These are phyloP conservation scores for Coryphaenoides rupestris DNA, from an alignment of 2,113 vertebrate species.

Conservation along the genomic window DNA sequence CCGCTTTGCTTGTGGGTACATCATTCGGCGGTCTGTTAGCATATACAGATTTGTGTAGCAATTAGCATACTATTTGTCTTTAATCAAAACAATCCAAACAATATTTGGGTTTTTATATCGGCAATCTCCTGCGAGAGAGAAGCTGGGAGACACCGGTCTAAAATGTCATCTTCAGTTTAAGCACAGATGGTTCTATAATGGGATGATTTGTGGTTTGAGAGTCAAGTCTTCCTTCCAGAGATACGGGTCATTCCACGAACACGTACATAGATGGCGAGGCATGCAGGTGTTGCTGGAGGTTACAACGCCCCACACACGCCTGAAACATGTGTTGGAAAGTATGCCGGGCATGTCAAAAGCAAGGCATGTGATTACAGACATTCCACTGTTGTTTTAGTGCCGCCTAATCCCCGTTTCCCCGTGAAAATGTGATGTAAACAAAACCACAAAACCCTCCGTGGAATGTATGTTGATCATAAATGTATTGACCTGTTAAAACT, in stretches of 20 bases:
- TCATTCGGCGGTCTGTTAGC: too few relatives aligned
- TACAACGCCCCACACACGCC: slow-evolving; percentile 31
- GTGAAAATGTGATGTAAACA: neutral
- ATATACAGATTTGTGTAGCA: too few relatives aligned
- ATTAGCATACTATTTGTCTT: too few relatives aligned
- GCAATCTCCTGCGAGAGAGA: slow-evolving; percentile 8
- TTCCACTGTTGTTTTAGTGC: slow-evolving; percentile 22
- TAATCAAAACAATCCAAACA: too few relatives aligned
- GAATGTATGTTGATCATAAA: slow-evolving; percentile 16
- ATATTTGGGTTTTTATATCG: neutral
- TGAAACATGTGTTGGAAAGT: slow-evolving; percentile 32
- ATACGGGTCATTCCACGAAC: neutral
- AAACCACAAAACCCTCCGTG: slow-evolving; percentile 11
- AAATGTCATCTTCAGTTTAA: too few relatives aligned
- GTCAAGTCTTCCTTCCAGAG: too few relatives aligned
- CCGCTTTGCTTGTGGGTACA: too few relatives aligned
- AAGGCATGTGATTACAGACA: slow-evolving; percentile 41
- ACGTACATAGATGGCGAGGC: slow-evolving; percentile 20
- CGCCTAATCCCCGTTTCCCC: slow-evolving; percentile 30
- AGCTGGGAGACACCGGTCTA: too few relatives aligned
- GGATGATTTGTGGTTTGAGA: too few relatives aligned
- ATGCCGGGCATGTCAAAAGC: slow-evolving; percentile 35
- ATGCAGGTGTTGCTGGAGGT: slow-evolving; percentile 22
- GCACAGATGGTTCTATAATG: too few relatives aligned
- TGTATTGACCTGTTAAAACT: slow-evolving; percentile 55